Evolutionary conservation across 2,888 invertebrate genomes (phyloP), one percentile per base, ranked within the genome.

Genomic region (Diploptera punctata): DNA sequence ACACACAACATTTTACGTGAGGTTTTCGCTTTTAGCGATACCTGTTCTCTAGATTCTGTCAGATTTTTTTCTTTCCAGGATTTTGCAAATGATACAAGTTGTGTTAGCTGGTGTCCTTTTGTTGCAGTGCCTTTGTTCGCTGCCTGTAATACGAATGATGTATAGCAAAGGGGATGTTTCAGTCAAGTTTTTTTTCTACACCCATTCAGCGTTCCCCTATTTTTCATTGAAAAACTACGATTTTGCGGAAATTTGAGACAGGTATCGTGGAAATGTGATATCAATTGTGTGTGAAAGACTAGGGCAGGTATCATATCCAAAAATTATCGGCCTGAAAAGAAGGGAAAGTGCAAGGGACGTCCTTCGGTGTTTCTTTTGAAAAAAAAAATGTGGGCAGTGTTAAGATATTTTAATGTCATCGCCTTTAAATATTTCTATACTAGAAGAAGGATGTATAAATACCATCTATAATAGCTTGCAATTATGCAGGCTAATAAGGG

Each of bases 21-120:
- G 24, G 24, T 31, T 31, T 31, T n/a, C 57, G n/a, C 29, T 57
- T 54, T 54, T 31, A n/a, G 26, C 57, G 26, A 57, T 29, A 31
- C 57, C 57, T 57, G 57, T 57, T 57, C 16, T 29, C n/a, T 31
- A 26, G 33, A 33, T 33, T 33, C 33, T 33, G 10, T n/a, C n/a
- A n/a, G n/a, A n/a, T n/a, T n/a, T 21, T 24, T 24, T 57, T 57
- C 29, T 31, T 24, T 24, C 24, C 57, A 1, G 29, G 29, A n/a
- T 57, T 57, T 31, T n/a, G 57, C 26, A 57, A 57, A 29, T 57
- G 29, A 57, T 52, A 31, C n/a, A 29, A n/a, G 57, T 1, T 16
- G 57, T 57, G n/a, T n/a, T n/a, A 57, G 57, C 57, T 57, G 57
- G 57, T 57, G 57, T 57, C 26, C 57, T 29, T 57, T 57, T 57